phyloP scores from a whole-genome alignment of 35 echinoderm and acorn worm genomes.

The Ophioderma brevispina region DNA sequence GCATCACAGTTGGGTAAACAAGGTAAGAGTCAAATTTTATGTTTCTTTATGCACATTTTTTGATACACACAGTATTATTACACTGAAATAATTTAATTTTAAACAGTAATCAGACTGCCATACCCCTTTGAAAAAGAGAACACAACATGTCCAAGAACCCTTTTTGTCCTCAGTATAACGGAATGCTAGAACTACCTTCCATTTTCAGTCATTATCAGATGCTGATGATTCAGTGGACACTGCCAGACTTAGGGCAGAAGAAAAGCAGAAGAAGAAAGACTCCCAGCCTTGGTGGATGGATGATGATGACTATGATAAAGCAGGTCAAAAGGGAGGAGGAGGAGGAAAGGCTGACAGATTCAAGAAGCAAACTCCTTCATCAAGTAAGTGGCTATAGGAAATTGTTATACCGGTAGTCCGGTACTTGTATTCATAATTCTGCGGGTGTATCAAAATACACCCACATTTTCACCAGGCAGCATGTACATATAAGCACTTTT shows the following conservation, averaged over 20 bases:
- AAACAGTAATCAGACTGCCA: too few relatives aligned
- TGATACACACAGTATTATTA: not conserved
- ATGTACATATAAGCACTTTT: too few relatives aligned
- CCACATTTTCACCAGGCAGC: too few relatives aligned
- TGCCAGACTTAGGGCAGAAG: constrained; percentile 32
- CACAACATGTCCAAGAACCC: too few relatives aligned
- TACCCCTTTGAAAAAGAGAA: too few relatives aligned
- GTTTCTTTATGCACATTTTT: too few relatives aligned
- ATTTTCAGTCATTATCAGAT: constrained; percentile 80
- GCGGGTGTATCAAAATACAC: too few relatives aligned
- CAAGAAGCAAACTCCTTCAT: not conserved
- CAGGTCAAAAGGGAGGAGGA: not conserved
- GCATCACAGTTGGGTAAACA: not conserved
- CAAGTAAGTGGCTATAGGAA: not conserved
- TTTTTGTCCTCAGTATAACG: too few relatives aligned
- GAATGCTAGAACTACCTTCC: not conserved
- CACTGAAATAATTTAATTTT: not conserved
- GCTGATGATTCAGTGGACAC: constrained; percentile 89
- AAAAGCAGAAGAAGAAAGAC: constrained; percentile 53
- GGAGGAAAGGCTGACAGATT: constrained; percentile 2
- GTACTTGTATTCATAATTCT: too few relatives aligned
- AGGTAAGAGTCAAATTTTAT: not conserved
- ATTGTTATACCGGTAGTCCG: too few relatives aligned
- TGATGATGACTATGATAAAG: constrained; percentile 53
- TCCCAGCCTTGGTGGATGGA: constrained; percentile 89